These are phyloP conservation scores for Pomatorhinus ruficollis DNA, from an alignment of 2,113 vertebrate species.

Conservation along the genomic window DNA sequence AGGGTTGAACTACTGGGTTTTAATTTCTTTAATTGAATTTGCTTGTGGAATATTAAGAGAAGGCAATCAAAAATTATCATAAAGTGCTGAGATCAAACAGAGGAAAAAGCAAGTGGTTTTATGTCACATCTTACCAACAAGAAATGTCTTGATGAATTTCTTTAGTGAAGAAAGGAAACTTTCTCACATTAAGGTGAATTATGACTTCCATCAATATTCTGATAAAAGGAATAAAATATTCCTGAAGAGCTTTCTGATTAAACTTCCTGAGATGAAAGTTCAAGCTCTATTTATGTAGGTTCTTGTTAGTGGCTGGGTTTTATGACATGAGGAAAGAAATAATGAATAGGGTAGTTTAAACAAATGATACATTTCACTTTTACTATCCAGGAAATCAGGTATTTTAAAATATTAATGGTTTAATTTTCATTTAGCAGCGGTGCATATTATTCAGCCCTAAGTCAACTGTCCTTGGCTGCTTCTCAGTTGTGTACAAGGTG, in stretches of 20 bases:
- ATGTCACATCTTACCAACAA: background rate
- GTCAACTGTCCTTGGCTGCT: slow-evolving; percentile 28
- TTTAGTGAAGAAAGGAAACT: slow-evolving; percentile 21
- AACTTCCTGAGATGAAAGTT: slow-evolving; percentile 10
- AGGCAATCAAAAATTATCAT: slow-evolving; percentile 39
- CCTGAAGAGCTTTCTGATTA: slow-evolving; percentile 26
- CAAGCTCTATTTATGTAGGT: slow-evolving; percentile 41
- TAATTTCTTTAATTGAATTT: slow-evolving; percentile 55
- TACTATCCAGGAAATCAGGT: slow-evolving; percentile 35
- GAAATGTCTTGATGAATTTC: slow-evolving; percentile 2
- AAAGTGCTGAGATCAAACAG: slow-evolving; percentile 35
- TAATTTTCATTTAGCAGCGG: slow-evolving; percentile 30
- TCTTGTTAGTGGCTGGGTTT: background rate
- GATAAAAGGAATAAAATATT: slow-evolving; percentile 49
- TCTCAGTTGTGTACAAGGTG: background rate
- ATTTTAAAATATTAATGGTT: slow-evolving; percentile 52
- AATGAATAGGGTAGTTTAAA: slow-evolving; percentile 22
- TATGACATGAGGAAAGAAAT: background rate
- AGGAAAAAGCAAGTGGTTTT: slow-evolving; percentile 20
- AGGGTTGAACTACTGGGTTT: background rate
- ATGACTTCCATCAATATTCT: slow-evolving; percentile 32
- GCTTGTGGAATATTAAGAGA: slow-evolving; percentile 21
- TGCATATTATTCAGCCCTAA: background rate
- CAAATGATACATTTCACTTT: slow-evolving; percentile 48
- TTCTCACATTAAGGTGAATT: slow-evolving; percentile 35